These are phyloP conservation scores for Phaenicophaeus curvirostris DNA, from an alignment of 2,797 vertebrate species.

Conservation along the genomic window DNA sequence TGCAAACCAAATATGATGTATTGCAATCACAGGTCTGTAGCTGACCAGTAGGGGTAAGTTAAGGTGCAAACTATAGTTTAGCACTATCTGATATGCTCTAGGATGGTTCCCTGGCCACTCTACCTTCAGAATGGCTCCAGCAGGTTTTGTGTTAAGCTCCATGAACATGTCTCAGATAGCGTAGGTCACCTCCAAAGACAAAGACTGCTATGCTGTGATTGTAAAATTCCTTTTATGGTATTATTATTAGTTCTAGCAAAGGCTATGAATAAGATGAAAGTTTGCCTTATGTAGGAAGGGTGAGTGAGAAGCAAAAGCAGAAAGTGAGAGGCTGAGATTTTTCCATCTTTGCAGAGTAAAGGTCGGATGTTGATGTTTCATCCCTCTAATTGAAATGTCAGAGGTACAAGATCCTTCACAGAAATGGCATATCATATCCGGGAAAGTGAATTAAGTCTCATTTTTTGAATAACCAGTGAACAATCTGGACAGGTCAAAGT, in stretches of 20 bases:
- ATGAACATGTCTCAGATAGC: not conserved
- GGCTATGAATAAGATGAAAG: not conserved
- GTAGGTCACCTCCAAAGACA: not conserved
- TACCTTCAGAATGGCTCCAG: not conserved
- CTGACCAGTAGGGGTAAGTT: not conserved
- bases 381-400: slow-evolving; percentile 60
- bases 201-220: not conserved
- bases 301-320: not conserved
- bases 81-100: not conserved
- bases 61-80: not conserved
- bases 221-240: not conserved
- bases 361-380: not conserved
- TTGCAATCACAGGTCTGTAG: not conserved
- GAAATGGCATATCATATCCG: slow-evolving; percentile 35
- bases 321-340: not conserved
- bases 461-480: slow-evolving; percentile 14
- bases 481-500: not conserved
- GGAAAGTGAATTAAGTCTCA: slow-evolving; percentile 2
- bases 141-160: not conserved
- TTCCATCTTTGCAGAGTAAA: slow-evolving; percentile 15
- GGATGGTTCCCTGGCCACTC: not conserved
- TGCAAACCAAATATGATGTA: not conserved
- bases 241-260: not conserved
- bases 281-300: not conserved
- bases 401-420: slow-evolving; percentile 24